Evolutionary conservation across 2,113 vertebrate species (phyloP).

Genomic region (Channa argus): DNA sequence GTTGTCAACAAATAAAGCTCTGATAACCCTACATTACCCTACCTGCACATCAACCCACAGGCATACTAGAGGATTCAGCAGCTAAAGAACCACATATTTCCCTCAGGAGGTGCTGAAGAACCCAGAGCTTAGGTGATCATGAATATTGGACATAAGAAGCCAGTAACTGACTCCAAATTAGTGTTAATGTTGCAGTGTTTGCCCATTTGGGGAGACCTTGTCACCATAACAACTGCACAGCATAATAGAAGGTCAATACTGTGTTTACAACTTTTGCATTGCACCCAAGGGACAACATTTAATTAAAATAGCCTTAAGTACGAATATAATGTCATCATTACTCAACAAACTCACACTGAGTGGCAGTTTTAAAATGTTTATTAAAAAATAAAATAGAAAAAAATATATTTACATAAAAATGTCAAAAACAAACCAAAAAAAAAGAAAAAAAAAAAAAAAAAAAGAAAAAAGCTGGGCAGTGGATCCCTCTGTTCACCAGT

Average conservation of each 20-base stretch:
- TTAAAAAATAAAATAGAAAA: constrained; percentile 99
- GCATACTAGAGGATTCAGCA: too few relatives aligned
- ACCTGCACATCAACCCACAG: neutral
- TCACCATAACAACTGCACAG: too few relatives aligned
- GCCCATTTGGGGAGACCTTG: too few relatives aligned
- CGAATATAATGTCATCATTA: neutral
- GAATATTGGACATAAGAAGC: too few relatives aligned
- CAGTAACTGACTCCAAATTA: neutral
- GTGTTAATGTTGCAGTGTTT: neutral
- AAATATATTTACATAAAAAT: constrained; percentile 99
- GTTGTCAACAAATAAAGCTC: neutral
- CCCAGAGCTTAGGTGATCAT: too few relatives aligned
- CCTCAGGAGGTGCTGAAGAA: too few relatives aligned
- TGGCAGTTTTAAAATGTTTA: constrained; percentile 92
- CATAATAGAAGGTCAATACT: too few relatives aligned
- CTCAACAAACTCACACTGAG: constrained; percentile 1
- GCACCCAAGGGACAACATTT: neutral
- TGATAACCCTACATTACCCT: neutral
- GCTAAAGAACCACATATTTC: too few relatives aligned
- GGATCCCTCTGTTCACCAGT: constrained; percentile 81
- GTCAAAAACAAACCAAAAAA: constrained; percentile 78
- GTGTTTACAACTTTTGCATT: neutral
- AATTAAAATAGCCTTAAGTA: neutral
- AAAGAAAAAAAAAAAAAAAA: constrained; percentile 48
- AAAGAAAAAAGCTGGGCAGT: constrained; percentile 67